Base-by-base conservation (phyloP, 2,113 vertebrate species). In the Penelope pileata region DNA sequence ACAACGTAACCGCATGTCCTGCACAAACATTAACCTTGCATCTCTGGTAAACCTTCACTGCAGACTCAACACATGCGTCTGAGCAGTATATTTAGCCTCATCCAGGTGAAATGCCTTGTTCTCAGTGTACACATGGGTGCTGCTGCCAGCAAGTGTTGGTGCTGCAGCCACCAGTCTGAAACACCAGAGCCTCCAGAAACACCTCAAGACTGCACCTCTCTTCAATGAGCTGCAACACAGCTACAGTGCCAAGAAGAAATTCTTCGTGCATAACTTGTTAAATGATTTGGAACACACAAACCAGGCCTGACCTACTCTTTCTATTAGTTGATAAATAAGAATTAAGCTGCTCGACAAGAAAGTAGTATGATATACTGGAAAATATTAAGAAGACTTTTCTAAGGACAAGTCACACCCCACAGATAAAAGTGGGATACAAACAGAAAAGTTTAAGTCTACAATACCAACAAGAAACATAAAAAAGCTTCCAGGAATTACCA, bases 341-440 rank as follows among this genome's bases (percentile, higher is more conserved):
- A 53, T 24, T 45, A 30, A 67, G 30, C 27, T 11, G 24, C 6
- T 27, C 38, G 21, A 59, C 0, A 0, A 32, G n/a, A 3, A 58
- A 78, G 9, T 2, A 51, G 23, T 3, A 70, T 34, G 22, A 63
- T 53, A 27, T 2, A 38, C 6, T 9, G 9, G 21, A 36, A 66
- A 93, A 66, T 4, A 38, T 30, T 51, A 60, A 38, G 5, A 60
- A 69, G 36, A 6, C 5, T 60, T 67, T 83, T 78, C 45, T 48
- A 67, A 6, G 34, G 30, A 42, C 7, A 56, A 54, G 26, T 38
- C 60, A 74, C 16, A n/a, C 4, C 17, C 24, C 26, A 16, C 7
- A 50, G 24, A 42, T 34, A n/a, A 17, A 21, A 63, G 38, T 9
- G 15, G 23, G 9, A 17, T 43, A 16, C 51, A 82, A 85, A 75